Conservation (phyloP, 1,140 invertebrate species). For the Atta texana region DNA sequence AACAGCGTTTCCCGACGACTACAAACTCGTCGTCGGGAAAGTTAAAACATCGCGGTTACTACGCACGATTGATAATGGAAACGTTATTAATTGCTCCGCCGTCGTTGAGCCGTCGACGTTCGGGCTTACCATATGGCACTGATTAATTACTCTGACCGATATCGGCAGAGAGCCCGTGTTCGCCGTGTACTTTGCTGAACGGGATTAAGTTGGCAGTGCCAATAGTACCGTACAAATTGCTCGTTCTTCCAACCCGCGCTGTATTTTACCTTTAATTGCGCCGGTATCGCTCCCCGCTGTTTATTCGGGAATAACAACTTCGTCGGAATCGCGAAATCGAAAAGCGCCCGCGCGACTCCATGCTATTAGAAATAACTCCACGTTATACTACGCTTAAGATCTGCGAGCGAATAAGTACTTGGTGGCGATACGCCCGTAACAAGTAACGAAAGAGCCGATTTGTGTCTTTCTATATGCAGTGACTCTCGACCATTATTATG, state of each 20-base stretch:
- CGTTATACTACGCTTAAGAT: conserved; percentile 14
- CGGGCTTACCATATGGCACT: conserved; percentile 76
- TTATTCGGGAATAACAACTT: conserved; percentile 35
- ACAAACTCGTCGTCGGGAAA: conserved; percentile 56
- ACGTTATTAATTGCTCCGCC: conserved; percentile 75
- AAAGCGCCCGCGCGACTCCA: not conserved
- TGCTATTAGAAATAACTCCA: conserved; percentile 11
- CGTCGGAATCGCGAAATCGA: conserved; percentile 15
- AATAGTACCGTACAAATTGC: conserved; percentile 70
- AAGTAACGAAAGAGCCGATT: conserved; percentile 21
- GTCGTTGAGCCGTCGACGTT: conserved; percentile 68
- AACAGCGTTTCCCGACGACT: conserved; percentile 48
- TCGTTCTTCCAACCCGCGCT: conserved; percentile 29
- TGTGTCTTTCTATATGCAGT: conserved; percentile 40
- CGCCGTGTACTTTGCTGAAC: conserved; percentile 68
- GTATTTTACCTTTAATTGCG: conserved; percentile 62
- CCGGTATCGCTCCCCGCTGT: conserved; percentile 10
- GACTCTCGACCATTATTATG: conserved; percentile 40
- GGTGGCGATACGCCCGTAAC: conserved; percentile 19
- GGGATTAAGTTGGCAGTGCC: conserved; percentile 73
- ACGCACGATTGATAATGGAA: conserved; percentile 76
- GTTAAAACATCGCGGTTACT: conserved; percentile 71
- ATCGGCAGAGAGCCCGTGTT: conserved; percentile 57
- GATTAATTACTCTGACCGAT: conserved; percentile 74
- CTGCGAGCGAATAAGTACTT: conserved; percentile 25